Percentiles rank a stretch among this genome's conserved stretches.
Conservation (phyloP, 2,797 vertebrate species). For the Antennarius maculatus region DNA sequence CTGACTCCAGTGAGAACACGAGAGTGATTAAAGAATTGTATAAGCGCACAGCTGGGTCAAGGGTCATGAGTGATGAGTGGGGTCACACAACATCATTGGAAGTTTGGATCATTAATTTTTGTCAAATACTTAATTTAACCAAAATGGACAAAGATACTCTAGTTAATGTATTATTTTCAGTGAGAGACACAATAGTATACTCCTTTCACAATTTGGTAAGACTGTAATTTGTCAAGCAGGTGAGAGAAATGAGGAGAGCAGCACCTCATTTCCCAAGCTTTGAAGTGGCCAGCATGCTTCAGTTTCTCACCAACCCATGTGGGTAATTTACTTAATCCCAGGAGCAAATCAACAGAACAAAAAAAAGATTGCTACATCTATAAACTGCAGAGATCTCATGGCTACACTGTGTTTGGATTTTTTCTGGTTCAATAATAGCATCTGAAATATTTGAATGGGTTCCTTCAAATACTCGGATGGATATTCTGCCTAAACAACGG, state of each 20-base stretch:
- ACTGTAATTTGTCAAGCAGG: slow-evolving; percentile 62
- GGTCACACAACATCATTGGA: slow-evolving; percentile 64
- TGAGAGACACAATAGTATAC: slow-evolving; percentile 51
- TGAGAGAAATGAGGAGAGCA: slow-evolving; percentile 33
- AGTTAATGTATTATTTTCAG: slow-evolving; percentile 59
- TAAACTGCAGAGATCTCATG: slow-evolving; percentile 56
- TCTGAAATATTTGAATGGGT: slow-evolving; percentile 22
- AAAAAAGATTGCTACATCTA: slow-evolving; percentile 26
- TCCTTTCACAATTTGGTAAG: slow-evolving; percentile 44
- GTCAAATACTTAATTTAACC: slow-evolving; percentile 37
- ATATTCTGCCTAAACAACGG: slow-evolving; percentile 10
- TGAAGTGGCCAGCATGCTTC: slow-evolving; percentile 33
- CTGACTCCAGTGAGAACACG: slow-evolving; percentile 64
- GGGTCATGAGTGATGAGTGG: slow-evolving; percentile 72
- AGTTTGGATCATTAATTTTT: slow-evolving; percentile 74
- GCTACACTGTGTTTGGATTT: slow-evolving; percentile 13
- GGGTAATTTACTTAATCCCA: slow-evolving; percentile 51
- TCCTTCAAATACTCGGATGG: slow-evolving; percentile 19
- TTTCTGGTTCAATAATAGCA: slow-evolving; percentile 25
- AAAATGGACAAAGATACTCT: slow-evolving; percentile 57
- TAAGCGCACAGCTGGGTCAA: slow-evolving; percentile 65
- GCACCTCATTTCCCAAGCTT: slow-evolving; percentile 26
- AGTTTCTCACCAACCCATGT: slow-evolving; percentile 25
- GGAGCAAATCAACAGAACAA: slow-evolving; percentile 44
- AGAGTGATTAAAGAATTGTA: slow-evolving; percentile 71